These are phyloP conservation scores for Parotocinclus haroldoi DNA, from an alignment of 2,797 vertebrate genomes.

Conservation along the genomic window DNA sequence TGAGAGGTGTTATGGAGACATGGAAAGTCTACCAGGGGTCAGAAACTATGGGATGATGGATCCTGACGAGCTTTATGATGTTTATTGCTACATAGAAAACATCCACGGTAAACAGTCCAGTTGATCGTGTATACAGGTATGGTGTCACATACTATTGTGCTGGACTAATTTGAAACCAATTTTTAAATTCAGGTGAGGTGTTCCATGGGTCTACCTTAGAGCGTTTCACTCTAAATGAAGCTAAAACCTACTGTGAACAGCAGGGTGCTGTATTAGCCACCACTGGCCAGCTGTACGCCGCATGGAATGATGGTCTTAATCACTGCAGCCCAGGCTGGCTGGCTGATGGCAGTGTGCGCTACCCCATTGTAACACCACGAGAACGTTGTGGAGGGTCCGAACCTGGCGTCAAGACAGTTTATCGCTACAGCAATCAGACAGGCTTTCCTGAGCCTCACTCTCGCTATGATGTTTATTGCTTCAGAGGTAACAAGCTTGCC, in stretches of 20 bases:
- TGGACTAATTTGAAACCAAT: not conserved
- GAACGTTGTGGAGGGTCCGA: constrained; percentile 85
- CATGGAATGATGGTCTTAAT: constrained; percentile 85
- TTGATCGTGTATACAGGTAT: not conserved
- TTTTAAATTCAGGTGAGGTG: constrained; percentile 76
- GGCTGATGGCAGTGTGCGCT: constrained; percentile 88
- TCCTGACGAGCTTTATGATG: constrained; percentile 83
- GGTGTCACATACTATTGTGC: not conserved
- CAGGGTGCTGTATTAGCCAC: constrained; percentile 76
- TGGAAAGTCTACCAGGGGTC: constrained; percentile 86
- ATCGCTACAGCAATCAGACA: constrained; percentile 86
- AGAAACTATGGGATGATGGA: constrained; percentile 86
- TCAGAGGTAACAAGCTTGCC: constrained; percentile 70
- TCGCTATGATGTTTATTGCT: constrained; percentile 87
- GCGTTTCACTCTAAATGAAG: constrained; percentile 82
- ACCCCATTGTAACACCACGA: constrained; percentile 83
- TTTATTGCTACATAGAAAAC: constrained; percentile 90
- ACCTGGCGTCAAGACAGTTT: constrained; percentile 86
- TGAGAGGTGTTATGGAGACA: constrained; percentile 90
- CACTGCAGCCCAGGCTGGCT: constrained; percentile 92
- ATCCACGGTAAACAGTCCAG: constrained; percentile 74
- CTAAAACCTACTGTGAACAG: constrained; percentile 70
- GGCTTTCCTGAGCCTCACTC: constrained; percentile 82
- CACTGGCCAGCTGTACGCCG: constrained; percentile 85
- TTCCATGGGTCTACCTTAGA: constrained; percentile 73